phyloP scores from a whole-genome alignment of 2,113 vertebrate genomes.

The Amblyopsis rosae region DNA sequence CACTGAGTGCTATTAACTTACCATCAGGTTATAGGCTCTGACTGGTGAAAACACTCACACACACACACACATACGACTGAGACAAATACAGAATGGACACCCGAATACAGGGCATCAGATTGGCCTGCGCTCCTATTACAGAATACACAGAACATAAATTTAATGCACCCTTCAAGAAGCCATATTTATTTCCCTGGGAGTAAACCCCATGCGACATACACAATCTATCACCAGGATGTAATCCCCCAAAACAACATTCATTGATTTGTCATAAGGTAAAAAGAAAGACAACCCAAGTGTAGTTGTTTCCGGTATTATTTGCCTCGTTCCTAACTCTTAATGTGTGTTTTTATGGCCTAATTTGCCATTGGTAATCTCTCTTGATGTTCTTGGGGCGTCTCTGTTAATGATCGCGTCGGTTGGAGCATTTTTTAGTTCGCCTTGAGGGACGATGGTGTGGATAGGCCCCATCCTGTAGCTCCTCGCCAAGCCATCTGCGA shows the following conservation, averaged over 20 bases:
- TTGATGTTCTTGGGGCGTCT: constrained; percentile 59
- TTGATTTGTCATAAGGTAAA: constrained; percentile 67
- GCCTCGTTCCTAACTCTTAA: constrained; percentile 53
- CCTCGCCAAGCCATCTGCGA: constrained; percentile 57
- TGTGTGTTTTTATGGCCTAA: constrained; percentile 68
- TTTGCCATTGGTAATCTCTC: constrained; percentile 53
- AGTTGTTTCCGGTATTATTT: constrained; percentile 34
- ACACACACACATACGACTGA: constrained; percentile 14
- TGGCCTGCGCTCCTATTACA: too few relatives aligned
- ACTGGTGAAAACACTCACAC: constrained; percentile 39
- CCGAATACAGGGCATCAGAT: constrained; percentile 5
- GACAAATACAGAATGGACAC: constrained; percentile 46
- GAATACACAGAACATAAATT: too few relatives aligned
- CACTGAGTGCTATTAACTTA: constrained; percentile 73
- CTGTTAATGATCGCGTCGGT: constrained; percentile 62
- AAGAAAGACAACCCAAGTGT: constrained; percentile 24
- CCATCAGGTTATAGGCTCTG: constrained; percentile 53
- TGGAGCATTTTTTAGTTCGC: constrained; percentile 56
- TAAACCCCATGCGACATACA: constrained; percentile 36
- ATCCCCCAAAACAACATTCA: constrained; percentile 58
- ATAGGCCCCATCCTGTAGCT: constrained; percentile 56
- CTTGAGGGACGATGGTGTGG: constrained; percentile 57
- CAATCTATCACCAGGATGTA: constrained; percentile 47
- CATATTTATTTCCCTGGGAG: constrained; percentile 4
- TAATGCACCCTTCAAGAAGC: too few relatives aligned